Evolutionary conservation across 2,888 invertebrate genomes (phyloP).

Genomic region (Tricholauxania praeusta): DNA sequence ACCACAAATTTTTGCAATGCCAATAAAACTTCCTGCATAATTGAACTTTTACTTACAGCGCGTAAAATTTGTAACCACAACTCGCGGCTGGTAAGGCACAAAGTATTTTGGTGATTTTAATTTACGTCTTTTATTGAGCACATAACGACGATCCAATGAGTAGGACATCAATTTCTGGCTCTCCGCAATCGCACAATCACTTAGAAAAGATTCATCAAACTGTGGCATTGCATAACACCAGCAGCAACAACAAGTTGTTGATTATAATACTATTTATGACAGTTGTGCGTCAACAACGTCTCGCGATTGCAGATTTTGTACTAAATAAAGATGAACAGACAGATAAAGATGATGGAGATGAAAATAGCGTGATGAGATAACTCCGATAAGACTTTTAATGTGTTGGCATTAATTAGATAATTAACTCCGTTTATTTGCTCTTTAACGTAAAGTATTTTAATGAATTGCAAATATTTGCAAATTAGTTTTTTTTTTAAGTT

Average conservation of each 20-base stretch:
- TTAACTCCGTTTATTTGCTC: not conserved
- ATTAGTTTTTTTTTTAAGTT: not conserved
- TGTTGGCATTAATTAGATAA: conserved; percentile 20
- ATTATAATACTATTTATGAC: conserved; percentile 5
- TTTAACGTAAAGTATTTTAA: not conserved
- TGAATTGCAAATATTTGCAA: no score
- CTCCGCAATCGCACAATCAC: conserved; percentile 61
- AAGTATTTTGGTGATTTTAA: conserved; percentile 56
- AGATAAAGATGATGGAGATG: no score
- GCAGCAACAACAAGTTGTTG: not conserved
- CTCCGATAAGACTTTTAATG: not conserved
- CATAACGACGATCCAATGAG: conserved; percentile 47
- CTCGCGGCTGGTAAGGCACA: conserved; percentile 48
- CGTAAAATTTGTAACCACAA: conserved; percentile 60
- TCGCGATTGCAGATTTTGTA: not conserved
- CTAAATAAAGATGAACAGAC: not conserved
- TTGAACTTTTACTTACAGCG: conserved; percentile 56
- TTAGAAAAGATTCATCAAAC: conserved; percentile 66
- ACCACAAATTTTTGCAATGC: no score
- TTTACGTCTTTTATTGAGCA: conserved; percentile 56
- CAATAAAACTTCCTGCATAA: no score
- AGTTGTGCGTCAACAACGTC: not conserved
- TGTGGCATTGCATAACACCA: conserved; percentile 64
- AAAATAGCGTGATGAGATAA: not conserved
- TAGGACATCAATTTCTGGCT: conserved; percentile 61